These are phyloP conservation scores for Volucella zonaria DNA, from an alignment of 2,888 invertebrate genomes.

Conservation along the genomic window DNA sequence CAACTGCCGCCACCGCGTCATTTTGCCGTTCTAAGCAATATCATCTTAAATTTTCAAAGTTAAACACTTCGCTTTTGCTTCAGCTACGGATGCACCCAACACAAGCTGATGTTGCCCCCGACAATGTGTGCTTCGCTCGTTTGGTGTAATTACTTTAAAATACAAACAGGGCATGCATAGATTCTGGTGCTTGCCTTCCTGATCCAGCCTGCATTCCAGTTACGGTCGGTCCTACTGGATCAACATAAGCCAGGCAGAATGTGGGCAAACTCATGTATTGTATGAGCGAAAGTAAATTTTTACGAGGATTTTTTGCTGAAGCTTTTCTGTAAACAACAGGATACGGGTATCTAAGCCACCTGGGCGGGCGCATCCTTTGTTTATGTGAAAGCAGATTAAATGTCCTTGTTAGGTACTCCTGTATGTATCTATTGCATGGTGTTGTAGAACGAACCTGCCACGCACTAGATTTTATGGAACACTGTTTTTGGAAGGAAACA, in stretches of 20 bases:
- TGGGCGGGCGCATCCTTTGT: constrained; percentile 37
- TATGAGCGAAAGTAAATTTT: constrained; percentile 27
- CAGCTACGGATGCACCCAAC: too few relatives aligned
- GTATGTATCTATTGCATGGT: too few relatives aligned
- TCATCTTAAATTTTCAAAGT: constrained; percentile 43
- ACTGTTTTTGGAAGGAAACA: too few relatives aligned
- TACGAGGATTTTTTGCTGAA: constrained; percentile 27
- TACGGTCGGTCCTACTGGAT: constrained; percentile 1
- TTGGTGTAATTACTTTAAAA: constrained; percentile 60
- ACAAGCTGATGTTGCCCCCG: too few relatives aligned
- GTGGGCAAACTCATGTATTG: constrained; percentile 9
- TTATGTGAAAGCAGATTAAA: constrained; percentile 18
- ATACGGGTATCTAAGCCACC: constrained; percentile 51
- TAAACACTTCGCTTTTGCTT: constrained; percentile 25
- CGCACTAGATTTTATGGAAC: too few relatives aligned
- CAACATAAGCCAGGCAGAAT: background rate
- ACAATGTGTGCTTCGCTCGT: background rate
- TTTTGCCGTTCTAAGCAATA: constrained; percentile 26
- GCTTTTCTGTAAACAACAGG: constrained; percentile 47
- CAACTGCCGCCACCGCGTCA: constrained; percentile 1
- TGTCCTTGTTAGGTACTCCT: too few relatives aligned
- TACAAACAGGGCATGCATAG: constrained; percentile 31
- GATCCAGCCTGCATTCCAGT: constrained; percentile 5
- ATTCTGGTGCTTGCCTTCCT: background rate
- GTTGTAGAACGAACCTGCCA: too few relatives aligned